A percentile compares a stretch with the other conserved stretches of the same genome.
Evolutionary conservation across 2,113 vertebrate genomes (phyloP).

Genomic region (Upupa epops): DNA sequence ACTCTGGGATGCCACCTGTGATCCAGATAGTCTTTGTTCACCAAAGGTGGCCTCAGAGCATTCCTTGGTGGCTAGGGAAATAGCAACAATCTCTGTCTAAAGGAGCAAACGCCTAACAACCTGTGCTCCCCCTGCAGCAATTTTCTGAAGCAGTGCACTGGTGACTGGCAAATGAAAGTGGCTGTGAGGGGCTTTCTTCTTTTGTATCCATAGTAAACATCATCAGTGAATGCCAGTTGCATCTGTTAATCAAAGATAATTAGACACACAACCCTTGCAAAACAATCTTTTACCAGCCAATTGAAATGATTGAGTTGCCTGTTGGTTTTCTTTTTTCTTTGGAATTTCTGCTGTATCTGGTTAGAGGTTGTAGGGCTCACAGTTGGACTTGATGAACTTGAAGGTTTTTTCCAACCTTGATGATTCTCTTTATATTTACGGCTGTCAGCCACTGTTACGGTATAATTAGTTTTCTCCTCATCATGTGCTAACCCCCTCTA

Average conservation of each 20-base stretch:
- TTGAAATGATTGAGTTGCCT: neutral
- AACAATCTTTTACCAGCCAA: neutral
- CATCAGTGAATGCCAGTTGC: neutral
- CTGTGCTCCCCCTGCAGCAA: neutral
- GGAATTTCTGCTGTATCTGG: neutral
- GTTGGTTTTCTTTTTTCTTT: neutral
- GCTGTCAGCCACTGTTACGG: neutral
- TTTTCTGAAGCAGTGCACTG: neutral
- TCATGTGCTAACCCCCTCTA: neutral
- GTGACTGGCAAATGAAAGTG: neutral
- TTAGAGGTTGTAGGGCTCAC: no score
- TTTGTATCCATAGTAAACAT: neutral
- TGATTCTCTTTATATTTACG: neutral
- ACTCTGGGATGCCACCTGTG: neutral
- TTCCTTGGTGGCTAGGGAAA: neutral
- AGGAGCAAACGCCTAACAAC: neutral
- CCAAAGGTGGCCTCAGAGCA: neutral
- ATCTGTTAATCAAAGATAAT: neutral
- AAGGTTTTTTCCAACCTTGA: no score
- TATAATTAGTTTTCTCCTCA: neutral
- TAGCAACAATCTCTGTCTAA: accelerated
- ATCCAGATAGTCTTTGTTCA: neutral
- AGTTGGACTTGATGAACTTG: no score
- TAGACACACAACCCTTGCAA: neutral
- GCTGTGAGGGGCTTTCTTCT: neutral